phyloP scores from a whole-genome alignment of 2,113 vertebrate genomes.

The Bostrychus sinensis region DNA sequence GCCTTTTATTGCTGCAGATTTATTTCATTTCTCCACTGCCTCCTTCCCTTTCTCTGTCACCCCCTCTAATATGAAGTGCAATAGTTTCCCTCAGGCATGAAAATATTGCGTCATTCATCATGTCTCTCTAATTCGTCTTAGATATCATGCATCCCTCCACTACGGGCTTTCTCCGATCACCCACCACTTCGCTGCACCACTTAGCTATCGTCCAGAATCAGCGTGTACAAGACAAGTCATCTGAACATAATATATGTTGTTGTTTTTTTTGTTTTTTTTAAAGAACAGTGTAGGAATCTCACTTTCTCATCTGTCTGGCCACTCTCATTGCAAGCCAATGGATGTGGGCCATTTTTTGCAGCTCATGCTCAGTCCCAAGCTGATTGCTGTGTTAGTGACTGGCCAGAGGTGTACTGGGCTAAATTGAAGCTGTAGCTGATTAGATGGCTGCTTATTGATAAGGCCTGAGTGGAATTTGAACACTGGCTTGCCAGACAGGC shows the following conservation, averaged over 20 bases:
- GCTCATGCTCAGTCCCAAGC: conserved; percentile 62
- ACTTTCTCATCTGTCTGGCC: conserved; percentile 20
- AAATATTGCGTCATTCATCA: conserved; percentile 80
- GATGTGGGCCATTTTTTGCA: conserved; percentile 62
- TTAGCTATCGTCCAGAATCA: conserved; percentile 59
- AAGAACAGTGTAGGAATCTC: conserved; percentile 47
- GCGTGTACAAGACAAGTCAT: conserved; percentile 48
- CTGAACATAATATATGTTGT: conserved; percentile 41
- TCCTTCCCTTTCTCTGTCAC: conserved; percentile 61
- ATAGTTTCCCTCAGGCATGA: conserved; percentile 76
- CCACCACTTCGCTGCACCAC: conserved; percentile 44
- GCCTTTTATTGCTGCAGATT: conserved; percentile 58
- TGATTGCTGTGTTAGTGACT: conserved; percentile 60
- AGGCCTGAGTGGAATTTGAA: conserved; percentile 52
- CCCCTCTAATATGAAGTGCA: conserved; percentile 74
- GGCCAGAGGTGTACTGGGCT: conserved; percentile 64
- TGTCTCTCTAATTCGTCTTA: conserved; percentile 75
- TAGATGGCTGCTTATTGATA: conserved; percentile 67
- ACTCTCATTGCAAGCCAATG: conserved; percentile 34
- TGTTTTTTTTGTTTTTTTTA: conserved; percentile 47
- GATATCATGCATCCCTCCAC: conserved; percentile 54
- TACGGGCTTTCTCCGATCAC: conserved; percentile 24
- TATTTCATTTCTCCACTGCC: conserved; percentile 56
- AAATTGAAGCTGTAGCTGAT: conserved; percentile 70
- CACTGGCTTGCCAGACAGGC: conserved; percentile 19